Evolutionary conservation across 2,113 vertebrate genomes (phyloP).

Genomic region (Chionomys nivalis): DNA sequence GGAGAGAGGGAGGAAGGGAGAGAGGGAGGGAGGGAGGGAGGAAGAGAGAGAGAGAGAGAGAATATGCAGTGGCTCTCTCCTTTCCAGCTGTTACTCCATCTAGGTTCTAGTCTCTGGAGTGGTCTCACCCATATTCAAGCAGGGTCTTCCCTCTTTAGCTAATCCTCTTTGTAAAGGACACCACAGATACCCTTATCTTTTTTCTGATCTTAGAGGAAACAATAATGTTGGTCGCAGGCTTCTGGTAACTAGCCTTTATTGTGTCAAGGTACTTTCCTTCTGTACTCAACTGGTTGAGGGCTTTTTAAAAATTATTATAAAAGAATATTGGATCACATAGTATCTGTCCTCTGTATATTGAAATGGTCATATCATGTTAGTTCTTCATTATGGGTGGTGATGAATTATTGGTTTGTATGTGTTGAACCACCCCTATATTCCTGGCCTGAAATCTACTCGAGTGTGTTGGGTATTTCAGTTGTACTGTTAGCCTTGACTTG

Average conservation of each 20-base stretch:
- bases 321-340: neutral
- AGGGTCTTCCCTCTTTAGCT: neutral
- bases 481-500: neutral
- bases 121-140: neutral
- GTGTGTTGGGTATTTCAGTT: neutral
- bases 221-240: neutral
- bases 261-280: neutral
- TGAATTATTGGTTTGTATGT: neutral
- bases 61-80: neutral
- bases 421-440: neutral
- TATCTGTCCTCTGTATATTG: neutral
- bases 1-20: accelerated
- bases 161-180: neutral
- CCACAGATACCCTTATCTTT: too few relatives aligned
- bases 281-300: neutral
- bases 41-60: accelerated
- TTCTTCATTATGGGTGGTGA: neutral
- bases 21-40: accelerated
- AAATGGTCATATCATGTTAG: neutral
- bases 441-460: neutral
- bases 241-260: neutral
- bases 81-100: neutral
- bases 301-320: neutral
- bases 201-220: neutral
- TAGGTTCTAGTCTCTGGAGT: neutral